phyloP scores from a whole-genome alignment of 2,113 vertebrate genomes.

The Willisornis vidua region DNA sequence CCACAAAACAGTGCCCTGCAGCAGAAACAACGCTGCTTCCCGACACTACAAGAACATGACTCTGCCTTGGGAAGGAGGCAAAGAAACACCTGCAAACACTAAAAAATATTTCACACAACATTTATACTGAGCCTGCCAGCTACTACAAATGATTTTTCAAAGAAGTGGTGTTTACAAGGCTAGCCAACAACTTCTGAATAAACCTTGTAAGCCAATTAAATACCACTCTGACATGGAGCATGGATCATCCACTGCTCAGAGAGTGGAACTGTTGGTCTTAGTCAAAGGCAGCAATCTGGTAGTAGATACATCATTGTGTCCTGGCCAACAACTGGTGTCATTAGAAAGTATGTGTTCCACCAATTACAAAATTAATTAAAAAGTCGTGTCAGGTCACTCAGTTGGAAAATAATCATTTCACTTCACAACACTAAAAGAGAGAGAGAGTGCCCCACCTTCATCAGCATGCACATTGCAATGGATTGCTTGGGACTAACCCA shows the following conservation, averaged over 20 bases:
- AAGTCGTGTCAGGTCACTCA: slow-evolving; percentile 16
- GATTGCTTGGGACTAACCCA: background rate
- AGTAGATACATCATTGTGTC: background rate
- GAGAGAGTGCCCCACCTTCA: background rate
- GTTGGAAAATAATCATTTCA: slow-evolving; percentile 62
- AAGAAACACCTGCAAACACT: background rate
- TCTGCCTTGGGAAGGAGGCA: background rate
- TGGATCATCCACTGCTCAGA: slow-evolving; percentile 6
- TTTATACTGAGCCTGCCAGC: background rate
- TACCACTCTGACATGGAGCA: background rate
- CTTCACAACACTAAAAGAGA: slow-evolving; percentile 2
- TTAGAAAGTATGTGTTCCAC: slow-evolving; percentile 10
- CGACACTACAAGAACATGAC: background rate
- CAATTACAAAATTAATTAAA: slow-evolving; percentile 51
- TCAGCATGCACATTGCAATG: slow-evolving; percentile 33
- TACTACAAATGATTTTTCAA: background rate
- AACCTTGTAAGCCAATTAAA: slow-evolving; percentile 19
- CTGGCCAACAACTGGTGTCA: background rate
- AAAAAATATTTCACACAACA: background rate
- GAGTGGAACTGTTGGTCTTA: background rate
- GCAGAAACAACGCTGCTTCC: background rate
- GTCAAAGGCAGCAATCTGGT: background rate
- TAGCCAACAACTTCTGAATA: background rate
- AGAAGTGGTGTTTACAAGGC: background rate
- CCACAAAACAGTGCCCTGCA: background rate